Base-by-base conservation (phyloP, 2,113 vertebrate genomes). In the Perca schrenkii region DNA sequence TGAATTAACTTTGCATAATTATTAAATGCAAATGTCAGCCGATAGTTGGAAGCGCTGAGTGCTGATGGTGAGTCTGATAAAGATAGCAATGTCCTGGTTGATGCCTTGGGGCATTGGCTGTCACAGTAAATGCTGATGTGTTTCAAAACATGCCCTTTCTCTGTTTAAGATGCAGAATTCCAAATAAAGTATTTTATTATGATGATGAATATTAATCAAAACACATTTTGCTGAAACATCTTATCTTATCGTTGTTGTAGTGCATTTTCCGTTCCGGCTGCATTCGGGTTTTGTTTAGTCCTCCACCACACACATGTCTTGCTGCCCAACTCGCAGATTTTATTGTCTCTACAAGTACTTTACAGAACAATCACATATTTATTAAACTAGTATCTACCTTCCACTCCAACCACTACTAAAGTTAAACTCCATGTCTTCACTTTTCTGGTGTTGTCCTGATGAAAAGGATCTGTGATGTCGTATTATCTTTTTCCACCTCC, bases 21-120 rank as follows among this genome's bases (percentile, higher is more conserved):
- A 81, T 54, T 88, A 52, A 77, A 88, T 85, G 53, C 77, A 84
- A 88, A 90, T 86, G 83, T 34, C 66, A 82, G 66, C 31, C 19
- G 34, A 47, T 83, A 52, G 68, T 68, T 50, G 64, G 64, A 81
- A 65, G 36, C 47, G 25, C 25, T 25, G 25, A 61, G 46, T 34
- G 61, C 17, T 68, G 62, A 89, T 79, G 79, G 82, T 86, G 66
- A 62, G 54, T 77, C 36, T 64, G 75, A 83, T 76, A 40, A 84
- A 82, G 64, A 85, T 57, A 72, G 40, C 25, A 53, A 58, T 43
- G 31, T 62, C 49, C 57, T 36, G 25, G 7, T 25, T 49, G 49
- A 63, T 68, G 56, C 62, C 21, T 74, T 40, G 17, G 67, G 67
- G n/a, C 60, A 58, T 47, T n/a, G 25, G n/a, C 43, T 61, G n/a